Conservation (phyloP, 2,113 vertebrate genomes). For the Heteronetta atricapilla region DNA sequence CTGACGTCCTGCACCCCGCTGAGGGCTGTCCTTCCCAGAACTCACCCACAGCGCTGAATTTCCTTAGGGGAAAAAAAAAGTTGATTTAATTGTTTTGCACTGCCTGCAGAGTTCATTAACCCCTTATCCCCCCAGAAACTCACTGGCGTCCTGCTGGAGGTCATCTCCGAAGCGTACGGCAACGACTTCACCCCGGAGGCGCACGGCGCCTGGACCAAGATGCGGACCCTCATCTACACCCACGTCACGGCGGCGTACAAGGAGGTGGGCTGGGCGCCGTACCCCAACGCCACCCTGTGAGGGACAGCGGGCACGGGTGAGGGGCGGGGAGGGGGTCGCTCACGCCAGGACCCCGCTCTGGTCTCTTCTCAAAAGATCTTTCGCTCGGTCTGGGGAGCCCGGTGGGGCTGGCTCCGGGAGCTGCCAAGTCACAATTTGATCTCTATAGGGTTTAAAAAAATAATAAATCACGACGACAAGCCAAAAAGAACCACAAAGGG, state of each 20-base stretch:
- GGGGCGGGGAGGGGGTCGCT: conserved; percentile 43
- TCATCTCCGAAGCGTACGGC: conserved; percentile 88
- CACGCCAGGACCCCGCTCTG: conserved; percentile 52
- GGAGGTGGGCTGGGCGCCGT: conserved; percentile 94
- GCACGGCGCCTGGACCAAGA: conserved; percentile 91
- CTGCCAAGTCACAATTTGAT: conserved; percentile 51
- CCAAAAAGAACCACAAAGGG: neutral
- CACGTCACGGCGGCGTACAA: conserved; percentile 93
- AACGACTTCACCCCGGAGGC: conserved; percentile 89
- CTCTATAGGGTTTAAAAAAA: conserved; percentile 39
- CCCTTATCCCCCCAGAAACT: conserved; percentile 81
- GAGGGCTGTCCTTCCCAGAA: neutral
- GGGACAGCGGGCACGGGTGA: conserved; percentile 34
- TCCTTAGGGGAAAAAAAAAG: neutral
- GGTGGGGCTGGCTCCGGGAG: neutral
- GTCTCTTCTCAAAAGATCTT: conserved; percentile 57
- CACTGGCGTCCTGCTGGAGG: conserved; percentile 90
- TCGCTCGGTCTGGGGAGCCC: conserved; percentile 11
- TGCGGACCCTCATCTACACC: conserved; percentile 89
- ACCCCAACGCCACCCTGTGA: conserved; percentile 92
- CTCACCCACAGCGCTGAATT: neutral
- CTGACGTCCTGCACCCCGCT: accelerated
- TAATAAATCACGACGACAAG: neutral
- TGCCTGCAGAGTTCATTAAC: neutral
- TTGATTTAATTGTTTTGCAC: neutral